Conservation (phyloP, 2,888 invertebrate species). For the Opisthograptis luteolata region DNA sequence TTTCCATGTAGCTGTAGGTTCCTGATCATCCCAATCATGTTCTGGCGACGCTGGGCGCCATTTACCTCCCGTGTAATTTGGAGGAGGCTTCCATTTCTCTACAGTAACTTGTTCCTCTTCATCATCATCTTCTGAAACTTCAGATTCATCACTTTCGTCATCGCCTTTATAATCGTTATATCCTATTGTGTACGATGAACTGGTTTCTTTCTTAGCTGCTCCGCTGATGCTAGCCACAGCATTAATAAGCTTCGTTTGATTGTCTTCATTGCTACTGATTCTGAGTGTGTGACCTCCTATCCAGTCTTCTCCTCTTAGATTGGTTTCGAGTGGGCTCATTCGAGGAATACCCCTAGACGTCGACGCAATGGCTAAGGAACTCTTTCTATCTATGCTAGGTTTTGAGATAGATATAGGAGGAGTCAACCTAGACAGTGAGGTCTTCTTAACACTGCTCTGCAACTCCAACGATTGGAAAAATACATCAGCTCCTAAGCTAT, state of each 20-base stretch:
- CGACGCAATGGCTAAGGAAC: conserved; percentile 56
- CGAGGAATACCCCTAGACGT: conserved; percentile 64
- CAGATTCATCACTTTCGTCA: conserved; percentile 82
- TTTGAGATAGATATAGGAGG: conserved; percentile 70
- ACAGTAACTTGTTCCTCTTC: conserved; percentile 83
- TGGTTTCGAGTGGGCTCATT: conserved; percentile 72
- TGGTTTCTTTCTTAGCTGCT: conserved; percentile 79
- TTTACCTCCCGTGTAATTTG: conserved; percentile 76
- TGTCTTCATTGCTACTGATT: conserved; percentile 82
- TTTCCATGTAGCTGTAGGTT: conserved; percentile 87
- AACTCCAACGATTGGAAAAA: conserved; percentile 94
- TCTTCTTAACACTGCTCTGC: conserved; percentile 88
- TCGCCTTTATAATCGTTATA: conserved; percentile 70
- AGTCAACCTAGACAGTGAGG: conserved; percentile 78
- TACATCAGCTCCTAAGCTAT: conserved; percentile 90
- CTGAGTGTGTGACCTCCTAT: conserved; percentile 85
- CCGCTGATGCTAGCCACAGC: conserved; percentile 87
- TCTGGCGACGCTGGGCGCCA: conserved; percentile 78
- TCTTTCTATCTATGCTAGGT: conserved; percentile 59
- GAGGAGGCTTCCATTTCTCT: conserved; percentile 90
- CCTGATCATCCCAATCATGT: conserved; percentile 83
- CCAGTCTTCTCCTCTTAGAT: conserved; percentile 85
- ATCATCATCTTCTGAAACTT: conserved; percentile 85
- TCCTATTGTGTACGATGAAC: conserved; percentile 66
- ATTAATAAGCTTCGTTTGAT: conserved; percentile 86